Conservation (phyloP, 2,888 invertebrate species). For the Zeuzera pyrina region DNA sequence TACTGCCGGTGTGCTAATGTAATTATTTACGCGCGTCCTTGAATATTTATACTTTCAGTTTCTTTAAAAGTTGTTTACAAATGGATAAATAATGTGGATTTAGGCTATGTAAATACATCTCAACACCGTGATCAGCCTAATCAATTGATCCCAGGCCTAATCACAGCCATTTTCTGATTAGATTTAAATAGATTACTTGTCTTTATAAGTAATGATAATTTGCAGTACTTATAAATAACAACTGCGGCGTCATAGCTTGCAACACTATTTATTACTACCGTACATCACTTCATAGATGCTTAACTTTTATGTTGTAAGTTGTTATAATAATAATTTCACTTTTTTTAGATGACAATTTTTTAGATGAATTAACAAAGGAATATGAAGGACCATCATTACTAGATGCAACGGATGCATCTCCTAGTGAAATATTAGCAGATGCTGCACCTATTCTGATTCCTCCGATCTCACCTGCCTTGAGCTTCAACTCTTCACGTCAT, state of each 20-base stretch:
- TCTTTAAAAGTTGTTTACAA: no score
- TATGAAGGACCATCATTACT: constrained; percentile 58
- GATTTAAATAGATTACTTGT: no score
- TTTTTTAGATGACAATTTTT: constrained; percentile 55
- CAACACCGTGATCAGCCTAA: no score
- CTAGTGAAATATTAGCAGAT: constrained; percentile 65
- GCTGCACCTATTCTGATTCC: constrained; percentile 51
- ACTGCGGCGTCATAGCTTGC: not conserved
- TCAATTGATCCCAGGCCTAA: no score
- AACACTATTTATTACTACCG: not conserved
- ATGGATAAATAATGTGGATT: no score
- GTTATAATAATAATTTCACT: not conserved
- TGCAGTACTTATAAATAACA: not conserved
- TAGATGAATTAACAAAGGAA: constrained; percentile 54
- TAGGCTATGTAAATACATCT: no score
- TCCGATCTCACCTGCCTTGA: constrained; percentile 49
- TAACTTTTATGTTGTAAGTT: not conserved
- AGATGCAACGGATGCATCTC: constrained; percentile 58
- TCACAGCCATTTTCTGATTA: no score
- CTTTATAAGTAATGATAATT: no score
- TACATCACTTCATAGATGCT: not conserved
- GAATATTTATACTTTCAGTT: no score
- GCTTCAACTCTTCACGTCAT: constrained; percentile 49
- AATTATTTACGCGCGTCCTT: constrained; percentile 32
- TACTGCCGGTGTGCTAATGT: constrained; percentile 14